Evolutionary conservation across 2,888 invertebrate species (phyloP).

Genomic region (Tipula lateralis): DNA sequence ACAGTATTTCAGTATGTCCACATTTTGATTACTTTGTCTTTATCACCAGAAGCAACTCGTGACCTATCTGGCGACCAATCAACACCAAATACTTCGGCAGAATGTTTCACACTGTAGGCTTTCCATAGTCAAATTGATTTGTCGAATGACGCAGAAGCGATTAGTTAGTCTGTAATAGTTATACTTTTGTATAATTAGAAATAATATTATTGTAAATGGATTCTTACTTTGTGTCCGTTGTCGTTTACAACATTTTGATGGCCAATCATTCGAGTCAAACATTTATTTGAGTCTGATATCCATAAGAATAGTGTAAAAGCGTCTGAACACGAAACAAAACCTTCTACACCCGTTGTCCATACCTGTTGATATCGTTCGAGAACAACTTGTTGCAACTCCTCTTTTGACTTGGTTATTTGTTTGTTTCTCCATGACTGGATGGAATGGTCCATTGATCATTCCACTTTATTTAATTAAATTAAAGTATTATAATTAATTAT

Average conservation of each 20-base stretch:
- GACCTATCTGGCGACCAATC: conserved; percentile 98
- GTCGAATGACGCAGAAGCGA: conserved; percentile 98
- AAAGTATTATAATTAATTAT: too few species aligned
- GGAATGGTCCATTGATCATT: conserved; percentile 91
- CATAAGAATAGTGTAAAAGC: conserved; percentile 96
- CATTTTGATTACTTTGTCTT: conserved; percentile 95
- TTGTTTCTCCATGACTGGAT: conserved; percentile 61
- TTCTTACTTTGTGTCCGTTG: conserved; percentile 76
- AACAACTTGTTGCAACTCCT: conserved; percentile 54
- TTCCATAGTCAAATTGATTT: conserved; percentile 98
- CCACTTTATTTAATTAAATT: too few species aligned
- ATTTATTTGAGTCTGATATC: conserved; percentile 86
- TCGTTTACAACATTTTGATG: conserved; percentile 99
- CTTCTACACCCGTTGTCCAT: conserved; percentile 61
- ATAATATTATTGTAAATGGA: too few species aligned
- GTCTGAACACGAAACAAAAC: conserved; percentile 94
- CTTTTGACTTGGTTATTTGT: conserved; percentile 41
- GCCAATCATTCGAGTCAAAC: conserved; percentile 88
- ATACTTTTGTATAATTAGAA: neutral
- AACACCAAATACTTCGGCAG: conserved; percentile 96
- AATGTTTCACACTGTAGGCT: conserved; percentile 80
- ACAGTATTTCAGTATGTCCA: conserved; percentile 47
- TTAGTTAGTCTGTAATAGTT: too few species aligned
- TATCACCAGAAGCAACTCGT: conserved; percentile 93
- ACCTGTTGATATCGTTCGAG: conserved; percentile 64